phyloP scores from a whole-genome alignment of 1,140 invertebrate genomes.

The Megathymus violae region DNA sequence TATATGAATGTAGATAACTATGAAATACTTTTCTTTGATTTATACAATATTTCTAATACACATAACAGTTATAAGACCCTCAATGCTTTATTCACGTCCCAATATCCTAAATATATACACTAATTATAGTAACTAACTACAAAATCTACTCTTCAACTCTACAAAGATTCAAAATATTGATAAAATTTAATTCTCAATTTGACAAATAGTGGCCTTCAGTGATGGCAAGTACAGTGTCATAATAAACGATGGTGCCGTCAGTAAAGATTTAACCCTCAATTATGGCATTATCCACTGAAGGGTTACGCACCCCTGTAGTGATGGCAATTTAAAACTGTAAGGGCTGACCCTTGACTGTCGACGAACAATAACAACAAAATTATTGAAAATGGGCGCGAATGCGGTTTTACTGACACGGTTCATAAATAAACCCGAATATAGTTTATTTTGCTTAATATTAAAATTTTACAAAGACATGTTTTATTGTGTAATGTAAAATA shows the following conservation, averaged over 20 bases:
- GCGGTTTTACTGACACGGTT: background rate
- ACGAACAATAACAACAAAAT: background rate
- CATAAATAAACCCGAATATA: too few relatives aligned
- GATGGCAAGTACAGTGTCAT: constrained; percentile 51
- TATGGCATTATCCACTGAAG: constrained; percentile 77
- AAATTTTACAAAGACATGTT: too few relatives aligned
- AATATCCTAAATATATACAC: too few relatives aligned
- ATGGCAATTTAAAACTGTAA: constrained; percentile 38
- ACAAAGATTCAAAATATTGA: background rate
- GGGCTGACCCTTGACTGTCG: background rate
- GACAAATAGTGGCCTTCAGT: constrained; percentile 25
- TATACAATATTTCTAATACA: too few relatives aligned
- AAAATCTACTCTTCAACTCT: too few relatives aligned
- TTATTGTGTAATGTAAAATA: too few relatives aligned
- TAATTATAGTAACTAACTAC: too few relatives aligned
- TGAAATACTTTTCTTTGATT: too few relatives aligned
- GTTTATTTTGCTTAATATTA: too few relatives aligned
- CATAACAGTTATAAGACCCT: too few relatives aligned
- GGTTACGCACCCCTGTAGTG: constrained; percentile 62
- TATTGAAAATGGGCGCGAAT: constrained; percentile 16
- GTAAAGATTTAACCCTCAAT: constrained; percentile 79
- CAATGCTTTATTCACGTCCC: too few relatives aligned
- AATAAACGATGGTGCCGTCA: constrained; percentile 63
- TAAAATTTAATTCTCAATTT: constrained; percentile 1
- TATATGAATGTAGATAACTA: too few relatives aligned